Percentiles rank a stretch among this genome's conserved stretches.
These are phyloP conservation scores for Trissolcus basalis DNA, from an alignment of 1,140 invertebrate species.

Conservation along the genomic window DNA sequence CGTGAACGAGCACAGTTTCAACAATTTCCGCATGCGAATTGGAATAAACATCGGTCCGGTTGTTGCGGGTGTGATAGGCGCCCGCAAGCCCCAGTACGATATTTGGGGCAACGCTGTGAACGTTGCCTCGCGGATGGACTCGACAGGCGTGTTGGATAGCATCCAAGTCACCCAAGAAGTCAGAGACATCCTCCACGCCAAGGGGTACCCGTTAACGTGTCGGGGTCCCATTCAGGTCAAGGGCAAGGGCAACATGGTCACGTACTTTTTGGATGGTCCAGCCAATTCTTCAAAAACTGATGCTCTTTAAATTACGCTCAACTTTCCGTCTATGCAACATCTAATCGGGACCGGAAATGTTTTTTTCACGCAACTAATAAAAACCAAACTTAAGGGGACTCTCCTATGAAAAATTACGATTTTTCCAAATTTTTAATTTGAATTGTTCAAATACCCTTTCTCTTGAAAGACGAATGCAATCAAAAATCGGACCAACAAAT, in stretches of 20 bases:
- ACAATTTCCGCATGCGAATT: conserved; percentile 95
- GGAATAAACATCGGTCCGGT: conserved; percentile 96
- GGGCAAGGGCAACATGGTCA: conserved; percentile 96
- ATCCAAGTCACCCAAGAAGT: conserved; percentile 93
- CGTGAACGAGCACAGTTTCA: conserved; percentile 97
- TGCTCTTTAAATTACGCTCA: too few species aligned
- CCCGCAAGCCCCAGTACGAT: conserved; percentile 93
- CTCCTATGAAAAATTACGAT: too few species aligned
- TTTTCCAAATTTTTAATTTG: too few species aligned
- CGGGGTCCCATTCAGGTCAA: conserved; percentile 92
- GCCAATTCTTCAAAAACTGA: too few species aligned
- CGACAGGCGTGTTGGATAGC: conserved; percentile 87
- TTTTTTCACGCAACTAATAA: too few species aligned
- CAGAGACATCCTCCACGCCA: conserved; percentile 83
- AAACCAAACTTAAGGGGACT: too few species aligned
- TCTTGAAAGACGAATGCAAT: too few species aligned
- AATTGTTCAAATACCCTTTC: too few species aligned
- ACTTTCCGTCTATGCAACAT: too few species aligned
- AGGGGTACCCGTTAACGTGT: conserved; percentile 86
- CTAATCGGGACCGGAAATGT: too few species aligned
- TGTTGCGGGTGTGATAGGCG: conserved; percentile 96
- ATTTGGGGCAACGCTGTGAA: conserved; percentile 97
- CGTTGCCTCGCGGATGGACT: conserved; percentile 92
- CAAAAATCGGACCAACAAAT: too few species aligned
- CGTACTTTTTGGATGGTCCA: conserved; percentile 87